Percentiles rank a stretch among this genome's conserved stretches.
Conservation (phyloP, 2,888 invertebrate genomes). For the Catocala nupta region DNA sequence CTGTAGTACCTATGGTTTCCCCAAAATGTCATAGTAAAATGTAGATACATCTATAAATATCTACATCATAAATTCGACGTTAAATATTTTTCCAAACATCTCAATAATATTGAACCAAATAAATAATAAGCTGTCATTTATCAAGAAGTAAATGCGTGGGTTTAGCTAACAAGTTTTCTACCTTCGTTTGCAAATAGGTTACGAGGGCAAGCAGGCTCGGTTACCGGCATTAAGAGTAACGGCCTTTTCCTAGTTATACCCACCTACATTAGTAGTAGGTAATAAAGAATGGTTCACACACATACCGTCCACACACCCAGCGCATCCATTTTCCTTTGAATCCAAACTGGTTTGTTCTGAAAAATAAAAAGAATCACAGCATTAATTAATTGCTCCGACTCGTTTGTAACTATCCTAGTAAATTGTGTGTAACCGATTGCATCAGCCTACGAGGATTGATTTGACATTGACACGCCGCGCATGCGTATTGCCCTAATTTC, state of each 20-base stretch:
- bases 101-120: not conserved
- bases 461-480: slow-evolving; percentile 85
- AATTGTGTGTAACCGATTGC: slow-evolving; percentile 72
- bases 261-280: slow-evolving; percentile 23
- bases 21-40: too few species aligned
- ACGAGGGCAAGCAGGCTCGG: slow-evolving; percentile 32
- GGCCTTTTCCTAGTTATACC: slow-evolving; percentile 28
- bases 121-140: slow-evolving; percentile 1
- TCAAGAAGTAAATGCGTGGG: slow-evolving; percentile 5
- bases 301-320: slow-evolving; percentile 49
- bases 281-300: slow-evolving; percentile 44
- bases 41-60: too few species aligned
- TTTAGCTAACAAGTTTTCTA: slow-evolving; percentile 22
- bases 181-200: slow-evolving; percentile 48
- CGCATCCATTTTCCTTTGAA: slow-evolving; percentile 47
- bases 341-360: slow-evolving; percentile 55
- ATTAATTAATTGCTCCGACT: slow-evolving; percentile 54
- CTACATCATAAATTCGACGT: too few species aligned
- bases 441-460: slow-evolving; percentile 86
- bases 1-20: too few species aligned
- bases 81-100: not conserved
- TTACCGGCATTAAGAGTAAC: slow-evolving; percentile 37
- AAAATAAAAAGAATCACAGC: slow-evolving; percentile 59
- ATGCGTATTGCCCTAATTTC: slow-evolving; percentile 85
- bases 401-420: slow-evolving; percentile 57